A percentile compares a stretch with the other conserved stretches of the same genome.
phyloP scores from a whole-genome alignment of 2,113 vertebrate species.

The Tenrec ecaudatus region DNA sequence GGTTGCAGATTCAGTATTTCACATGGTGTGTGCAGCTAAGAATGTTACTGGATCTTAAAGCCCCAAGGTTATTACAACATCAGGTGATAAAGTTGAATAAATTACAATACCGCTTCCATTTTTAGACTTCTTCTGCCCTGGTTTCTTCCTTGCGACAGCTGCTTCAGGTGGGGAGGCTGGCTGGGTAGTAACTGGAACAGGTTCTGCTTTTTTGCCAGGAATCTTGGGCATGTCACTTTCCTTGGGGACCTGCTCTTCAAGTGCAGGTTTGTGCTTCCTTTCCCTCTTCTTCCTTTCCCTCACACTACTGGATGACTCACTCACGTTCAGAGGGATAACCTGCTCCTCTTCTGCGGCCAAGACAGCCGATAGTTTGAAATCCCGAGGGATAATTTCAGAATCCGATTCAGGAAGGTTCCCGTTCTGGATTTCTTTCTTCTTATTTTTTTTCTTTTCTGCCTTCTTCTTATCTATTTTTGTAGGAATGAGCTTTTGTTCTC shows the following conservation, averaged over 20 bases:
- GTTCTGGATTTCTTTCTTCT: constrained; percentile 94
- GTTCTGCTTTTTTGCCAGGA: constrained; percentile 89
- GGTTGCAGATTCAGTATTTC: background rate
- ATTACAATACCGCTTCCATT: constrained; percentile 89
- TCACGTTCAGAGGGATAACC: constrained; percentile 71
- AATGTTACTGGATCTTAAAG: constrained; percentile 5
- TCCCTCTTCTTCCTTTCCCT: constrained; percentile 96
- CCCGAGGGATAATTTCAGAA: constrained; percentile 90
- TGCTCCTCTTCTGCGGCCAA: constrained; percentile 89
- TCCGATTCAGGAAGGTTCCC: constrained; percentile 93
- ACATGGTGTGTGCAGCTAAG: background rate
- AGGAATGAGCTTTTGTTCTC: constrained; percentile 92
- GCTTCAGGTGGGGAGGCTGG: constrained; percentile 89
- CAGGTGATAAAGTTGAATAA: constrained; percentile 76
- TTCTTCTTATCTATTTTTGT: constrained; percentile 95
- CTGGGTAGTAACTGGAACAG: constrained; percentile 91
- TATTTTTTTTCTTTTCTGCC: constrained; percentile 96
- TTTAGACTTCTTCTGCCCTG: constrained; percentile 96
- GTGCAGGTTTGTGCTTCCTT: constrained; percentile 89
- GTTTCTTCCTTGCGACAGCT: constrained; percentile 90
- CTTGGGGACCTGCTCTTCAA: constrained; percentile 85
- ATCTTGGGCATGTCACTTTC: constrained; percentile 92
- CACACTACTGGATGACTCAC: constrained; percentile 86
- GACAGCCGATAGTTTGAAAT: constrained; percentile 92
- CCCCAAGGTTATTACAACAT: constrained; percentile 54